A percentile compares a stretch with the other conserved stretches of the same genome.
These are phyloP conservation scores for Dryobotodes eremita DNA, from an alignment of 2,888 invertebrate genomes.

Conservation along the genomic window DNA sequence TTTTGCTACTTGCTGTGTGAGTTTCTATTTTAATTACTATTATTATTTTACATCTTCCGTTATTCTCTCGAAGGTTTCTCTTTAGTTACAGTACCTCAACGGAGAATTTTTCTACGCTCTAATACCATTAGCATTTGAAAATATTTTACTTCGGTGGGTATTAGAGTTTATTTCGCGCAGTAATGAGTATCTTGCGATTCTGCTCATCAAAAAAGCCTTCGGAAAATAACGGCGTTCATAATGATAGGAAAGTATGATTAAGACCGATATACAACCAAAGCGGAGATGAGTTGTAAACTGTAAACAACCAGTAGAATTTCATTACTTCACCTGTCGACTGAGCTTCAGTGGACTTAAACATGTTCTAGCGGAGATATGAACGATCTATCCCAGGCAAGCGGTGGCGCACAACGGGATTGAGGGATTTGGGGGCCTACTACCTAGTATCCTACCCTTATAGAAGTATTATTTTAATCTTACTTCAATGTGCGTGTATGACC, in stretches of 20 bases:
- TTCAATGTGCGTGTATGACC: too few species aligned
- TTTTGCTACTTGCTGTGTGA: not conserved
- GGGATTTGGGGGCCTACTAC: not conserved
- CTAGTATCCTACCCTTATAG: not conserved
- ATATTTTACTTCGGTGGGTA: not conserved
- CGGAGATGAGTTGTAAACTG: too few species aligned
- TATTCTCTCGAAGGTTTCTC: not conserved
- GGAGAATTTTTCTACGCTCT: not conserved
- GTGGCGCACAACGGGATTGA: not conserved
- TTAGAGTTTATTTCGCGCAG: too few species aligned
- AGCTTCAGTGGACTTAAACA: not conserved
- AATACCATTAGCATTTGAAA: not conserved
- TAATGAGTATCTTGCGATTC: not conserved
- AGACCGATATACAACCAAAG: not conserved
- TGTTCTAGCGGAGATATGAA: not conserved
- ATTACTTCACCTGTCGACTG: not conserved
- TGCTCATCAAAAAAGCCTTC: not conserved
- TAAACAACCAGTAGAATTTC: not conserved
- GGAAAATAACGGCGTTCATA: not conserved
- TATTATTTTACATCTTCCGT: not conserved
- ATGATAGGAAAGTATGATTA: not conserved
- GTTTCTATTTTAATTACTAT: constrained; percentile 13
- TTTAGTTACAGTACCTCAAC: too few species aligned
- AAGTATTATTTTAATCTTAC: not conserved
- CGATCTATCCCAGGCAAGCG: not conserved